Conservation (phyloP, 2,113 vertebrate genomes). For the Thunnus thynnus region DNA sequence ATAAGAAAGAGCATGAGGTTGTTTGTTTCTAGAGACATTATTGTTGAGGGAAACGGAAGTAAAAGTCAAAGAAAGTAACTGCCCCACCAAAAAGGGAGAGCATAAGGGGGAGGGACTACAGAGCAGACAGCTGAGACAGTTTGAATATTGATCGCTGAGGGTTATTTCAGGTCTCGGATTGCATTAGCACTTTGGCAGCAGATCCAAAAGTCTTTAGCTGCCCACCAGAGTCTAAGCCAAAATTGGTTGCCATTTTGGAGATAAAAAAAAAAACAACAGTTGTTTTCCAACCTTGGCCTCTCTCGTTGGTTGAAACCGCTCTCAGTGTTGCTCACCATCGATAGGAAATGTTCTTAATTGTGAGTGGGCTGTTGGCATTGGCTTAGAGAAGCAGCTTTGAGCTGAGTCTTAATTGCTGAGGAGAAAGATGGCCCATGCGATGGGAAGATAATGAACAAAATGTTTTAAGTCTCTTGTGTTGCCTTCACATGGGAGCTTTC, state of each 20-base stretch:
- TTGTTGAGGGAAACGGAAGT: constrained; percentile 1
- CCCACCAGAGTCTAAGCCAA: constrained; percentile 47
- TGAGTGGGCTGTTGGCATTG: constrained; percentile 37
- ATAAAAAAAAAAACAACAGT: constrained; percentile 63
- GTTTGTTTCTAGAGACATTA: background rate
- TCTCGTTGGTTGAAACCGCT: constrained; percentile 44
- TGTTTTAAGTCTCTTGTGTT: constrained; percentile 32
- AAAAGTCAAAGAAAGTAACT: constrained; percentile 5
- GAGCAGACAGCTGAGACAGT: constrained; percentile 51
- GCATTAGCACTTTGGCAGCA: constrained; percentile 71
- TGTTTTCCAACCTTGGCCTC: constrained; percentile 49
- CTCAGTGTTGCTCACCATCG: constrained; percentile 13
- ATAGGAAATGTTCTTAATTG: constrained; percentile 33
- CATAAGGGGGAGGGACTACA: constrained; percentile 9
- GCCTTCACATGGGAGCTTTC: constrained; percentile 32
- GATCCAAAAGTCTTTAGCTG: constrained; percentile 66
- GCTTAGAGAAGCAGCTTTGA: background rate
- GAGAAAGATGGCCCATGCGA: constrained; percentile 24
- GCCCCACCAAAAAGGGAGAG: constrained; percentile 20
- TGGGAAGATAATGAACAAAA: constrained; percentile 45
- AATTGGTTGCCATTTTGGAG: constrained; percentile 59
- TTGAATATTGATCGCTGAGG: constrained; percentile 70
- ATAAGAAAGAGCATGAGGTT: background rate
- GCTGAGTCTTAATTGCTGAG: constrained; percentile 23
- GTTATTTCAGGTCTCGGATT: constrained; percentile 63